Evolutionary conservation across 1,140 invertebrate species (phyloP).

Genomic region (Scaptomyza graminum): DNA sequence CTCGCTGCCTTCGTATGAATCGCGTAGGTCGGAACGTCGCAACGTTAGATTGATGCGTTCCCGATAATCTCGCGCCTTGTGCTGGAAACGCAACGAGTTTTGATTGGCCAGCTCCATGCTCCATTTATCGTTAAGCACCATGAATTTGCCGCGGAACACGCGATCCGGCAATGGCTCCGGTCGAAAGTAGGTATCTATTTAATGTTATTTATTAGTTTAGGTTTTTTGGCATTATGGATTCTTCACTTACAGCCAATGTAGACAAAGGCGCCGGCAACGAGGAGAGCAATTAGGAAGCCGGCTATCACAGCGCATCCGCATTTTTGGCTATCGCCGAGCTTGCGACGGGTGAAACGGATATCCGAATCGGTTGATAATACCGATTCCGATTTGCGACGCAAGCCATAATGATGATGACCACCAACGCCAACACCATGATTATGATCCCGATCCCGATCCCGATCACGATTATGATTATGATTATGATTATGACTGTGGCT

Average conservation of each 20-base stretch:
- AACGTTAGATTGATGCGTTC: constrained; percentile 90
- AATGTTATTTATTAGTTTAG: too few species aligned
- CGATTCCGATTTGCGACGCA: constrained; percentile 87
- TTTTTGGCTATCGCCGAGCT: constrained; percentile 90
- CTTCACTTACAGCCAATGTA: constrained; percentile 91
- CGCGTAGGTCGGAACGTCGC: constrained; percentile 87
- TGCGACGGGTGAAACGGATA: constrained; percentile 92
- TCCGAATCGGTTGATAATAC: constrained; percentile 93
- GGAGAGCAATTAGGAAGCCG: constrained; percentile 91
- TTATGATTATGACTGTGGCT: too few species aligned
- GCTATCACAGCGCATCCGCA: constrained; percentile 93
- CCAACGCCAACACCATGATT: constrained; percentile 43
- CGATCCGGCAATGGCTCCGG: constrained; percentile 90
- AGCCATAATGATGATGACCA: constrained; percentile 34
- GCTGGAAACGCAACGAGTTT: constrained; percentile 87
- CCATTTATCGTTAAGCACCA: constrained; percentile 88
- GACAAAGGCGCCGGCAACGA: constrained; percentile 91
- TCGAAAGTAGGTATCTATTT: constrained; percentile 90
- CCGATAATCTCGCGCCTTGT: constrained; percentile 89
- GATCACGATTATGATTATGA: not conserved
- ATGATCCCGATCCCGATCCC: constrained; percentile 24
- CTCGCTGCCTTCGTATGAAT: constrained; percentile 80
- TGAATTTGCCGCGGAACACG: constrained; percentile 91
- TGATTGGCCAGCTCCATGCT: constrained; percentile 87
- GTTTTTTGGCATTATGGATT: too few species aligned